These are phyloP conservation scores for Acanthopagrus latus DNA, from an alignment of 2,797 vertebrate species.

Conservation along the genomic window DNA sequence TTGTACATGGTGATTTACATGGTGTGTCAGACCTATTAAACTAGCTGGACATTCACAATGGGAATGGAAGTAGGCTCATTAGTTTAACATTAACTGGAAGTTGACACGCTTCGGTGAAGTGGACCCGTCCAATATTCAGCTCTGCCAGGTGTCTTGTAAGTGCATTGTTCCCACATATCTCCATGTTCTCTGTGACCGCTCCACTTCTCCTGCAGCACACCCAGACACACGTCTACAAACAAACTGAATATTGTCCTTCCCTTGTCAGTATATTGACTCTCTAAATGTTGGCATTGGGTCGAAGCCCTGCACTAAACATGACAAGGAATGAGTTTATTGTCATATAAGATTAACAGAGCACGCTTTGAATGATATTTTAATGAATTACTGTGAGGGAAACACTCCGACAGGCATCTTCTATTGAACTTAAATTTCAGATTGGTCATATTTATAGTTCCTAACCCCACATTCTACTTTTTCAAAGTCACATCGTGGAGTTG, in stretches of 20 bases:
- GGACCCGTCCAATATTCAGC: slow-evolving; percentile 63
- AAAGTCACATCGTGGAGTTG: slow-evolving; percentile 61
- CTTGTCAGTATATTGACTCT: slow-evolving; percentile 58
- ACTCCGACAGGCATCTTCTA: slow-evolving; percentile 44
- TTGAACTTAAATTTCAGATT: slow-evolving; percentile 33
- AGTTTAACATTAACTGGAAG: slow-evolving; percentile 82
- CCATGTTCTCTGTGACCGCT: slow-evolving; percentile 54
- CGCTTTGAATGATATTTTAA: slow-evolving; percentile 40
- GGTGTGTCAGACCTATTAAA: slow-evolving; percentile 45
- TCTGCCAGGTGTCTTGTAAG: slow-evolving; percentile 45
- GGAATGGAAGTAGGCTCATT: slow-evolving; percentile 72
- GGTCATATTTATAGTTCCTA: slow-evolving; percentile 38
- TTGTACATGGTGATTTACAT: slow-evolving; percentile 46
- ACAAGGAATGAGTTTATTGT: slow-evolving; percentile 63
- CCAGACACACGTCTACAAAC: slow-evolving; percentile 53
- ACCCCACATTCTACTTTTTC: slow-evolving; percentile 52
- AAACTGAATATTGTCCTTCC: slow-evolving; percentile 52
- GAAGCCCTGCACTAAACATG: slow-evolving; percentile 43
- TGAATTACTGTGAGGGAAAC: slow-evolving; percentile 57
- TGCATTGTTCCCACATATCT: slow-evolving; percentile 64
- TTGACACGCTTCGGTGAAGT: slow-evolving; percentile 75
- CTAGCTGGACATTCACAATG: slow-evolving; percentile 42
- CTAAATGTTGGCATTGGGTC: slow-evolving; percentile 60
- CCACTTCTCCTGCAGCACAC: slow-evolving; percentile 35
- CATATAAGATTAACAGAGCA: slow-evolving; percentile 34